Conservation (phyloP, 2,888 invertebrate species). For the Cabera pusaria region DNA sequence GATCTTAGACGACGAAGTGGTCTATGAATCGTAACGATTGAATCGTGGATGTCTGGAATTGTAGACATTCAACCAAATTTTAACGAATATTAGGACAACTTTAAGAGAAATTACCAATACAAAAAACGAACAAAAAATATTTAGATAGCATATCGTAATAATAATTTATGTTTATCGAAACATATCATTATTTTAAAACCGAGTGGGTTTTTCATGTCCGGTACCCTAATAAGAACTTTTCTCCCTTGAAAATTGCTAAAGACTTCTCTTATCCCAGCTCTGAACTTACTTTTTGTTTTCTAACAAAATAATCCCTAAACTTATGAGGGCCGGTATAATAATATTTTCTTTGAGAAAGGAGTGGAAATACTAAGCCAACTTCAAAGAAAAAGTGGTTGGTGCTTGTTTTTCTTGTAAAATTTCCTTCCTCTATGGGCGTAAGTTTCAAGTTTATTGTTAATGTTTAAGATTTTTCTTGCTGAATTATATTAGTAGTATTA, state of each 20-base stretch:
- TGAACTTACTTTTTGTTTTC: conserved; percentile 49
- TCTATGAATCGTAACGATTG: no score
- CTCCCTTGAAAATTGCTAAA: conserved; percentile 55
- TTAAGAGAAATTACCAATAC: no score
- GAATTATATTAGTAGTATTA: conserved; percentile 19
- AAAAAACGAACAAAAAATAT: no score
- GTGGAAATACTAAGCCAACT: conserved; percentile 27
- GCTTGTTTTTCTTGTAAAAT: conserved; percentile 24
- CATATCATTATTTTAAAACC: no score
- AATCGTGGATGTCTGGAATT: no score
- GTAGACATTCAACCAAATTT: no score
- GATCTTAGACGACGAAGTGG: no score
- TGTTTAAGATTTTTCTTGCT: conserved; percentile 7
- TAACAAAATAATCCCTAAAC: conserved; percentile 42
- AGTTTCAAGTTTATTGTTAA: conserved; percentile 14
- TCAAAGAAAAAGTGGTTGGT: conserved; percentile 20
- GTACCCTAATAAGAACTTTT: conserved; percentile 42
- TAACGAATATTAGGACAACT: no score
- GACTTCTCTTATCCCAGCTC: conserved; percentile 50
- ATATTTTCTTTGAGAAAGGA: conserved; percentile 34
- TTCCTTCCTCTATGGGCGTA: conserved; percentile 8
- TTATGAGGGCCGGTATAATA: conserved; percentile 32
- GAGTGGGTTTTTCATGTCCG: background rate
- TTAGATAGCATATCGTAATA: no score
- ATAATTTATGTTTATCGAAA: no score